Evolutionary conservation across 2,888 invertebrate species (phyloP).

Genomic region (Bugulina stolonifera): DNA sequence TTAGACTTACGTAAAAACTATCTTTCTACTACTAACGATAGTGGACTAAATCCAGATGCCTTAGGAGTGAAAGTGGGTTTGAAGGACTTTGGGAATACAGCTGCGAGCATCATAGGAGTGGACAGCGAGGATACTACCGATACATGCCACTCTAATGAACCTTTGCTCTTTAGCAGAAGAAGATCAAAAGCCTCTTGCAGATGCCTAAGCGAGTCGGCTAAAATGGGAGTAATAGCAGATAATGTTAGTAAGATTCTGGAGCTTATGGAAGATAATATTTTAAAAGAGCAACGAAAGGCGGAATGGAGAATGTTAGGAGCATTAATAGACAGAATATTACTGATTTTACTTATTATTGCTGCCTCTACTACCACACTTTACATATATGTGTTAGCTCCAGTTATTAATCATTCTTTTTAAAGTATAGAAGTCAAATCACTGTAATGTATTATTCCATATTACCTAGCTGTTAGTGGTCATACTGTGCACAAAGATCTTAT

Average conservation of each 20-base stretch:
- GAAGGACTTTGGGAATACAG: neutral
- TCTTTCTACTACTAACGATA: neutral
- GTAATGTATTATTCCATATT: too few species aligned
- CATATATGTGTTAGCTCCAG: conserved; percentile 22
- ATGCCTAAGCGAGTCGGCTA: neutral
- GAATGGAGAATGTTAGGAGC: conserved; percentile 24
- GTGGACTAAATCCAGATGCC: conserved; percentile 6
- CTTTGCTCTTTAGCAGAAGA: neutral
- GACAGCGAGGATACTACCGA: neutral
- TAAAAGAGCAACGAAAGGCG: conserved; percentile 23
- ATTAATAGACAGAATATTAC: conserved; percentile 13
- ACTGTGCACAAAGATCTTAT: too few species aligned
- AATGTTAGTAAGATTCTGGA: conserved; percentile 3
- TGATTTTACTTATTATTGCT: conserved; percentile 11
- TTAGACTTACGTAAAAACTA: neutral
- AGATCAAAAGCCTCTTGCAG: neutral
- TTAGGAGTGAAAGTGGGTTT: neutral
- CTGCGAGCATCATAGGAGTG: neutral
- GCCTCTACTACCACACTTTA: conserved; percentile 15
- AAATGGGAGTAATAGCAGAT: neutral
- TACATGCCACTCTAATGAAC: neutral
- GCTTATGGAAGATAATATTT: conserved; percentile 16
- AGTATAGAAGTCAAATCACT: too few species aligned
- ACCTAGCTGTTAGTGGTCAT: too few species aligned
- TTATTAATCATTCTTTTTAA: too few species aligned